Evolutionary conservation across 2,113 vertebrate species (phyloP).

Genomic region (Naja naja): DNA sequence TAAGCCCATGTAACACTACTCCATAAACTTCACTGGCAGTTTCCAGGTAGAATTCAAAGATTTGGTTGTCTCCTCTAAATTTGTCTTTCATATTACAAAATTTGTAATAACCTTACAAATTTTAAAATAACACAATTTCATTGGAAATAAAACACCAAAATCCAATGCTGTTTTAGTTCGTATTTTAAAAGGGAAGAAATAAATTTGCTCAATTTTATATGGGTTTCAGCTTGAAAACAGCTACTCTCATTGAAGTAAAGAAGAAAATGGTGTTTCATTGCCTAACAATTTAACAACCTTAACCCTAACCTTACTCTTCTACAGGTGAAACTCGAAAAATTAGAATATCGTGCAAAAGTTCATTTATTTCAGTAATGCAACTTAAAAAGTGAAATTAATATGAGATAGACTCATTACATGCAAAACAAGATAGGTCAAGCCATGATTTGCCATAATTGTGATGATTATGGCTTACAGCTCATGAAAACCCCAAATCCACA

Average conservation of each 20-base stretch:
- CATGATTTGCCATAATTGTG: too few relatives aligned
- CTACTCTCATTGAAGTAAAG: not conserved
- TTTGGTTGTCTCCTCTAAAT: not conserved
- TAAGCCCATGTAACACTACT: not conserved
- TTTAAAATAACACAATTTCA: not conserved
- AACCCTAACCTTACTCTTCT: not conserved
- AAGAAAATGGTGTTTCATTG: not conserved
- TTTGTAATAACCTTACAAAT: not conserved
- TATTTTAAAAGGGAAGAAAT: not conserved
- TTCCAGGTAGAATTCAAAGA: not conserved
- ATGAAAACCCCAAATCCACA: too few relatives aligned
- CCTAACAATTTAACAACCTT: too few relatives aligned
- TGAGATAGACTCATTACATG: too few relatives aligned
- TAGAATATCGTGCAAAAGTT: too few relatives aligned
- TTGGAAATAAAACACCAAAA: not conserved
- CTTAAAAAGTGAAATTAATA: too few relatives aligned
- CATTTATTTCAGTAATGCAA: too few relatives aligned
- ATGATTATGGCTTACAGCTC: too few relatives aligned
- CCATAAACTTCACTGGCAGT: not conserved
- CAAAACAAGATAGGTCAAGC: too few relatives aligned
- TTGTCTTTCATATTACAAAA: not conserved
- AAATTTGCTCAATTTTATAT: not conserved
- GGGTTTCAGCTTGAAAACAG: not conserved
- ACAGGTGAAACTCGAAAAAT: too few relatives aligned
- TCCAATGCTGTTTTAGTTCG: not conserved